Evolutionary conservation across 2,888 invertebrate species (phyloP), one percentile per base, ranked within the genome.

Genomic region (Anodontia alba): DNA sequence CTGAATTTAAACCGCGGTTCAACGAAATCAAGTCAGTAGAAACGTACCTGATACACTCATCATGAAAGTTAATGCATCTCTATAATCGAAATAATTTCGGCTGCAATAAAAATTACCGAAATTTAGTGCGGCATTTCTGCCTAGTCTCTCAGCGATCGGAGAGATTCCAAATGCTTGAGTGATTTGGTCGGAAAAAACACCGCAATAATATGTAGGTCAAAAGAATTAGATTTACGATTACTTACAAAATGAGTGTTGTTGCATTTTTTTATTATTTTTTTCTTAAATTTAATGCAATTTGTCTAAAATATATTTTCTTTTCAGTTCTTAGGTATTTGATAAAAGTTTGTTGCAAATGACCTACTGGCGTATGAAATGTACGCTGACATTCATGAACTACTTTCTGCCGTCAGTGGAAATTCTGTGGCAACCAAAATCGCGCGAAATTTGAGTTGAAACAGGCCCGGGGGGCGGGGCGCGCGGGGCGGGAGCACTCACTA

Each of bases 111-210:
- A 57, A 62, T 33, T 15, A 62, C 62, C 62, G 62, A 62, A 62
- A 62, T 33, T 62, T 62, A 62, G 7, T 33, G 62, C 62, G 62
- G 62, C 62, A 62, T 62, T 62, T 62, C 33, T 33, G 62, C 31
- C 62, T 33, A 62, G 33, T 62, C 62, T 62, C 62, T 33, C 62
- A 62, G 10, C 54, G 26, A 23, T 54, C 33, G 23, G 62, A 62
- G 62, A 62, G 62, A 62, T 62, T 62, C 62, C 62, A 62, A 62
- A 62, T 62, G 62, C 33, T 33, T 62, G 62, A 62, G 62, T 62
- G 31, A 62, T 15, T 12, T 10, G 62, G 62, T 33, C 62, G 62
- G 62, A 62, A 62, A 62, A 62, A 62, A 62, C 62, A 62, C 33
- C 62, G 62, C 62, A 20, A 1, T 15, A 33, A 17, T 10, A 62